These are phyloP conservation scores for Serrognathus titanus DNA, from an alignment of 2,888 invertebrate genomes.

Conservation along the genomic window DNA sequence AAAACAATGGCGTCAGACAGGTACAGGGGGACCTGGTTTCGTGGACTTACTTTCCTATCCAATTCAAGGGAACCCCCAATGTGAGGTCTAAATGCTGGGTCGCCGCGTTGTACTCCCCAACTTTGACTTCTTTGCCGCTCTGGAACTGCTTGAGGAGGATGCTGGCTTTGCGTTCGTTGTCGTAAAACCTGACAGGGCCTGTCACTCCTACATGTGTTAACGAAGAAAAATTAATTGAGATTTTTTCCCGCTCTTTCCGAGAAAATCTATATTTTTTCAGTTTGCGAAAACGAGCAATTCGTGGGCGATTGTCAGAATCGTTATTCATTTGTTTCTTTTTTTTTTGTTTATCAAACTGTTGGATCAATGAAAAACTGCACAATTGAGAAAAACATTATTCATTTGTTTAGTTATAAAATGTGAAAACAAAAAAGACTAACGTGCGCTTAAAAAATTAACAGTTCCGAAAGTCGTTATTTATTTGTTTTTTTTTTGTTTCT, in stretches of 20 bases:
- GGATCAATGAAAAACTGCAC: too few species aligned
- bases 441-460: too few species aligned
- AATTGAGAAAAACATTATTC: too few species aligned
- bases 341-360: too few species aligned
- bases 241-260: conserved; percentile 38
- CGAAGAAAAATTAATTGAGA: conserved; percentile 1
- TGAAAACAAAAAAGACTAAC: too few species aligned
- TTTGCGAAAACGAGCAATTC: too few species aligned
- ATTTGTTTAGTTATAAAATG: too few species aligned
- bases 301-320: too few species aligned
- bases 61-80: conserved; percentile 71
- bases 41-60: conserved; percentile 64
- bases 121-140: conserved; percentile 75
- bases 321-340: too few species aligned
- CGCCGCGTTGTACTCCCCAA: conserved; percentile 74
- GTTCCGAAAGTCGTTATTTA: too few species aligned
- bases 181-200: conserved; percentile 70
- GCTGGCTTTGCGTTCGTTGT: conserved; percentile 93
- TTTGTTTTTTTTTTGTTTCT: too few species aligned
- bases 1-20: conserved; percentile 34
- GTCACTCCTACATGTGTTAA: conserved; percentile 39
- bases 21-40: neutral
- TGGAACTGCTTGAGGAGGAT: conserved; percentile 94
- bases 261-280: too few species aligned
- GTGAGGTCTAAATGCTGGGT: conserved; percentile 67